Percentiles rank a stretch among this genome's conserved stretches.
phyloP scores from a whole-genome alignment of 2,888 invertebrate genomes.

The Hypercompe scribonia region DNA sequence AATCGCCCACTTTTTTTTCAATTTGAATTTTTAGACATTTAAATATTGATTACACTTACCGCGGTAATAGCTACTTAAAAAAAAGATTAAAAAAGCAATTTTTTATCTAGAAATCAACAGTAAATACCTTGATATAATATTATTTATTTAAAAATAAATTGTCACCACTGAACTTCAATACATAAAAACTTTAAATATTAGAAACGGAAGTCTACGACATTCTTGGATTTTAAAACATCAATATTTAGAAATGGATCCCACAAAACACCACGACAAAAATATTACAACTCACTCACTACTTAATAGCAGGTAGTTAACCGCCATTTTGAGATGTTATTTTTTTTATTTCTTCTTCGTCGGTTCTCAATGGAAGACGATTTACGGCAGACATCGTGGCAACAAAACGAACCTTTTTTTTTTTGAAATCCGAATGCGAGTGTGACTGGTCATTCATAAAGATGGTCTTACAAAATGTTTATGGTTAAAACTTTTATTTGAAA shows the following conservation, averaged over 20 bases:
- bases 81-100: not conserved
- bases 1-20: too few relatives aligned
- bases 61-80: not conserved
- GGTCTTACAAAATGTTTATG: constrained; percentile 38
- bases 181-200: not conserved
- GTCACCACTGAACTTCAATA: not conserved
- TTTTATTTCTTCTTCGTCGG: constrained; percentile 62
- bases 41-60: not conserved
- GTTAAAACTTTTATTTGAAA: constrained; percentile 7
- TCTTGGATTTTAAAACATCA: constrained; percentile 9
- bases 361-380: constrained; percentile 78
- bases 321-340: constrained; percentile 63
- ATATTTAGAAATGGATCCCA: constrained; percentile 13
- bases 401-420: constrained; percentile 72
- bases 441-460: constrained; percentile 76
- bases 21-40: not conserved
- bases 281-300: constrained; percentile 49
- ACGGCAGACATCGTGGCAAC: constrained; percentile 82
- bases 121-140: not conserved
- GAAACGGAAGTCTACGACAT: constrained; percentile 13
- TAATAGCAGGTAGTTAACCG: constrained; percentile 67
- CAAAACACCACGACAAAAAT: constrained; percentile 25
- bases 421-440: constrained; percentile 65
- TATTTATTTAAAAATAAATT: not conserved
- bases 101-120: too few relatives aligned